phyloP scores from a whole-genome alignment of 2,113 vertebrate genomes.

The Copsychus sechellarum region DNA sequence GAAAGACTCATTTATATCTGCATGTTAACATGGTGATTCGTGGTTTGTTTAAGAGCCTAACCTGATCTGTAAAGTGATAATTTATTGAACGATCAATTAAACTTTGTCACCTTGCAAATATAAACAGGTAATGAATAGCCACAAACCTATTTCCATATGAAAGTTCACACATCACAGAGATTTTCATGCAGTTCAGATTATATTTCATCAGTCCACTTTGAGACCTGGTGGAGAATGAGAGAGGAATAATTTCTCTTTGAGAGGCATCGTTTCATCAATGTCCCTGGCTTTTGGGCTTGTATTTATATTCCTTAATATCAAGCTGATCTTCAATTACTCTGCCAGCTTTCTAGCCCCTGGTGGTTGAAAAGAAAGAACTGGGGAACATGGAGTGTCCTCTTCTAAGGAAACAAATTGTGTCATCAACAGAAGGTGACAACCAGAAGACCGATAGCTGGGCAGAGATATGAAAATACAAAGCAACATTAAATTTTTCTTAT shows the following conservation, averaged over 20 bases:
- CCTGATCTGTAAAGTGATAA: constrained; percentile 81
- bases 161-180: constrained; percentile 42
- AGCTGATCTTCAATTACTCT: background rate
- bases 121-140: constrained; percentile 65
- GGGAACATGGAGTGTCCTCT: background rate
- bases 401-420: background rate
- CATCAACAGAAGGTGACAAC: background rate
- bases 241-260: background rate
- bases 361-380: background rate
- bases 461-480: background rate
- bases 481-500: background rate
- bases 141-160: constrained; percentile 51
- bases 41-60: constrained; percentile 75
- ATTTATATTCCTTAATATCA: background rate
- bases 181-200: background rate
- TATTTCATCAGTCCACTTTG: background rate
- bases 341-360: background rate
- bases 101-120: constrained; percentile 71
- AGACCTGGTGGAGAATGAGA: background rate
- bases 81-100: constrained; percentile 83
- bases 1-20: constrained; percentile 78
- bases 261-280: background rate
- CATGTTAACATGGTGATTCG: constrained; percentile 78
- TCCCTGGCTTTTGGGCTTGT: background rate
- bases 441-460: background rate